Evolutionary conservation across 2,888 invertebrate genomes (phyloP).

Genomic region (Myopa tessellatipennis): DNA sequence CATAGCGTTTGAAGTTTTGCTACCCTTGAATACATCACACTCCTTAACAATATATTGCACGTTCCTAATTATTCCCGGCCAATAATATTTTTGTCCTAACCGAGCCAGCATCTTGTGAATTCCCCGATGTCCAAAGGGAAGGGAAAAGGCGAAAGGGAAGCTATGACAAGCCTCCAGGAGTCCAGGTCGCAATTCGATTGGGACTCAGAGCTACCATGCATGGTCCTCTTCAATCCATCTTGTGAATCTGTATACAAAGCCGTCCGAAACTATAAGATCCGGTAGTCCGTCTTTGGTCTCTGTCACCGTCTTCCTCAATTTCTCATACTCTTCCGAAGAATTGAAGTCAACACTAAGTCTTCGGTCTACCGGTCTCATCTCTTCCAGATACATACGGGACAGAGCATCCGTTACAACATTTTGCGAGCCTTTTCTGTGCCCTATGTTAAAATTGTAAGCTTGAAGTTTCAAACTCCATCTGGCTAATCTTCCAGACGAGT

Average conservation of each 20-base stretch:
- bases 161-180: constrained; percentile 20
- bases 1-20: no score
- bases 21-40: no score
- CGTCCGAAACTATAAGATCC: constrained; percentile 15
- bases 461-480: no score
- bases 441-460: constrained; percentile 44
- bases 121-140: constrained; percentile 40
- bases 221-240: constrained; percentile 19
- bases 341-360: neutral
- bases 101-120: constrained; percentile 28
- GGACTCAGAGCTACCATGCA: constrained; percentile 40
- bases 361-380: neutral
- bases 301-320: constrained; percentile 15
- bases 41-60: no score
- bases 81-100: constrained; percentile 37
- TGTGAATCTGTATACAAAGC: constrained; percentile 8
- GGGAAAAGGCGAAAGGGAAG: constrained; percentile 18
- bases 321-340: neutral
- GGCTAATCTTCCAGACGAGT: constrained; percentile 50
- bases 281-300: no score
- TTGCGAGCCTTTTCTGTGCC: constrained; percentile 15
- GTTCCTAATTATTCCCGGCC: constrained; percentile 42
- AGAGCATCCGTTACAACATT: constrained; percentile 23
- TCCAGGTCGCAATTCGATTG: neutral
- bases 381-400: constrained; percentile 8